Percentiles rank a stretch among this genome's conserved stretches.
phyloP scores from a whole-genome alignment of 2,888 invertebrate species.

The Sarcophaga caerulescens region DNA sequence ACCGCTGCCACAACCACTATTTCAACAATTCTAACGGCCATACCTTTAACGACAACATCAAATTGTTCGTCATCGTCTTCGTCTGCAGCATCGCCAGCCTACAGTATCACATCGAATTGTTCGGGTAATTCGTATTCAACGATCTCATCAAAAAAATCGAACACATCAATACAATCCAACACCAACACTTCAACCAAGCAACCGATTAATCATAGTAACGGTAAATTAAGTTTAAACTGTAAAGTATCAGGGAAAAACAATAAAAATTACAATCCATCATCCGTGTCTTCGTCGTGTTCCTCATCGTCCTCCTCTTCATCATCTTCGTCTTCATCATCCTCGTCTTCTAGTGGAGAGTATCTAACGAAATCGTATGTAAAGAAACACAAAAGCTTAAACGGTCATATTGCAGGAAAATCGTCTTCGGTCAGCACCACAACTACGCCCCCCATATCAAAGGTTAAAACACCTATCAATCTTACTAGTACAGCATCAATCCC shows the following conservation, averaged over 20 bases:
- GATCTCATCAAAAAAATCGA: constrained; percentile 75
- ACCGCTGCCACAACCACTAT: constrained; percentile 68
- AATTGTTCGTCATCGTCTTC: constrained; percentile 60
- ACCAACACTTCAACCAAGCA: constrained; percentile 64
- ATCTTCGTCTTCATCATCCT: constrained; percentile 38
- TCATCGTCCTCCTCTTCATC: constrained; percentile 48
- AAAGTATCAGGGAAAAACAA: constrained; percentile 66
- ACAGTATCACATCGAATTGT: constrained; percentile 76
- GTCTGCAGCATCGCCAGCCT: constrained; percentile 77
- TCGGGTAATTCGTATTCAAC: constrained; percentile 67
- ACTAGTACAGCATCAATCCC: constrained; percentile 9
- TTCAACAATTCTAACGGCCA: constrained; percentile 67
- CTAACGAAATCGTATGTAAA: constrained; percentile 58
- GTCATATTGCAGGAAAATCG: neutral
- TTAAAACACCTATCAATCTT: neutral
- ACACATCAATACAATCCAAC: constrained; percentile 2
- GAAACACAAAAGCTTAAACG: constrained; percentile 50
- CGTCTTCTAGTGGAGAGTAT: constrained; percentile 45
- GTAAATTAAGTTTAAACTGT: constrained; percentile 48
- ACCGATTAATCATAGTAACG: constrained; percentile 29
- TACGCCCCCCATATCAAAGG: neutral
- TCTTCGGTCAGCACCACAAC: neutral
- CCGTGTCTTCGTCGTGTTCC: constrained; percentile 56
- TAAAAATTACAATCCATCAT: constrained; percentile 66
- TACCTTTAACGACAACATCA: constrained; percentile 52